Conservation (phyloP, 2,888 invertebrate genomes). For the Euplagia quadripunctaria region DNA sequence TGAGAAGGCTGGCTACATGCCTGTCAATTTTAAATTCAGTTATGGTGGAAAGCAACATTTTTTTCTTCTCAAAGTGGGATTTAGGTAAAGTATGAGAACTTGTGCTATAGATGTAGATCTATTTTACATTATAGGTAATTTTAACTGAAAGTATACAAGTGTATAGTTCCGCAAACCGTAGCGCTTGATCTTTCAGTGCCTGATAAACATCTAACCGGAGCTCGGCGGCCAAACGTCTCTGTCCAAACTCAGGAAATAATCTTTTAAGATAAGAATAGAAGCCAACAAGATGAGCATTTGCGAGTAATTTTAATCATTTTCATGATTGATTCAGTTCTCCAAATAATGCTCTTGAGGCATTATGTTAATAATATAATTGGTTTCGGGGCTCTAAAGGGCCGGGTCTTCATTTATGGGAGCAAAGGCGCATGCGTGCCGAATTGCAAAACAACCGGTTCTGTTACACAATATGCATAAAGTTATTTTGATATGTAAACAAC, state of each 20-base stretch:
- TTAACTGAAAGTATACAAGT: too few species aligned
- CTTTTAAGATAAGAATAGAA: conserved; percentile 40
- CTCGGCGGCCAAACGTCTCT: conserved; percentile 27
- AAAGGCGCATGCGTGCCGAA: conserved; percentile 72
- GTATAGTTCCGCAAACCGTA: neutral
- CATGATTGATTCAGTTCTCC: conserved; percentile 69
- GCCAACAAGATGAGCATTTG: conserved; percentile 52
- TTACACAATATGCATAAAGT: conserved; percentile 66
- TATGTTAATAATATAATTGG: conserved; percentile 80
- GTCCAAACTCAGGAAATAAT: conserved; percentile 55
- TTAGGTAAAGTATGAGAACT: too few species aligned
- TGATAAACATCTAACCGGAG: conserved; percentile 23
- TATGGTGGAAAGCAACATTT: too few species aligned
- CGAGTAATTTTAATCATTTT: conserved; percentile 77
- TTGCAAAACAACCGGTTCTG: conserved; percentile 75
- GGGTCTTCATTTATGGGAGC: conserved; percentile 61
- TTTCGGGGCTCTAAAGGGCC: conserved; percentile 66
- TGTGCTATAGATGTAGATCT: too few species aligned
- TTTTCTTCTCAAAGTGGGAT: too few species aligned
- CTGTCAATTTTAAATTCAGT: too few species aligned
- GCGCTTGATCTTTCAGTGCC: conserved; percentile 18
- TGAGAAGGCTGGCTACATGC: too few species aligned
- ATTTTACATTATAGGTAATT: too few species aligned
- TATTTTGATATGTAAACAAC: conserved; percentile 68
- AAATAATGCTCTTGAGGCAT: conserved; percentile 73